Conservation (phyloP, 2,113 vertebrate genomes). For the Sceloporus undulatus region DNA sequence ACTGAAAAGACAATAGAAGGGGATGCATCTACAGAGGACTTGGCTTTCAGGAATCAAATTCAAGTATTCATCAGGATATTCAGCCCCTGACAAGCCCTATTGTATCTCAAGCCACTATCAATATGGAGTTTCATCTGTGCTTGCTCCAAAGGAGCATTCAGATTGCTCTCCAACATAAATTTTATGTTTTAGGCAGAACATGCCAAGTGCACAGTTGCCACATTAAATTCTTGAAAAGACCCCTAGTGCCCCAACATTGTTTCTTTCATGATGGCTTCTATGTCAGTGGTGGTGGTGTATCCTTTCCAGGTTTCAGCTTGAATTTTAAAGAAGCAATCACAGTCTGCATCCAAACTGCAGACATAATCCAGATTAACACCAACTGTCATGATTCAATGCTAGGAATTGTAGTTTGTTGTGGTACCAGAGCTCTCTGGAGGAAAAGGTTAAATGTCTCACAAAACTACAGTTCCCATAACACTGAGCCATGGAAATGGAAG, state of each 20-base stretch:
- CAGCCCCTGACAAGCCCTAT: neutral
- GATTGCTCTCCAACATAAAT: neutral
- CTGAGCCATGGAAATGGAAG: too few relatives aligned
- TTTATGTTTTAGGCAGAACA: neutral
- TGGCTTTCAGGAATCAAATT: neutral
- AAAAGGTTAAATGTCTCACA: too few relatives aligned
- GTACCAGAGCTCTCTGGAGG: too few relatives aligned
- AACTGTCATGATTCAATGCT: too few relatives aligned
- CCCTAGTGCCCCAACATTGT: neutral
- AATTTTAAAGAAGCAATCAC: too few relatives aligned
- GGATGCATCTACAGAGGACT: neutral
- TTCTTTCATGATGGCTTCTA: too few relatives aligned
- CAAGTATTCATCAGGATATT: neutral
- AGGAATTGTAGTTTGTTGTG: too few relatives aligned
- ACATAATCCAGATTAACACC: too few relatives aligned
- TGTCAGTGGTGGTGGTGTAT: too few relatives aligned
- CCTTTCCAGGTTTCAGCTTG: too few relatives aligned
- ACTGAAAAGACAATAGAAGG: conserved; percentile 11
- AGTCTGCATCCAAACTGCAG: too few relatives aligned
- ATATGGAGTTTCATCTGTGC: neutral
- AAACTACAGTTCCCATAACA: too few relatives aligned
- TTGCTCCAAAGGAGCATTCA: neutral
- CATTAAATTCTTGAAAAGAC: neutral
- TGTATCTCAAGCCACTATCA: neutral
- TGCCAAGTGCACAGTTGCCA: neutral